A percentile compares a stretch with the other conserved stretches of the same genome.
phyloP scores from a whole-genome alignment of 2,888 invertebrate genomes.

The Alloscopus bannaensis region DNA sequence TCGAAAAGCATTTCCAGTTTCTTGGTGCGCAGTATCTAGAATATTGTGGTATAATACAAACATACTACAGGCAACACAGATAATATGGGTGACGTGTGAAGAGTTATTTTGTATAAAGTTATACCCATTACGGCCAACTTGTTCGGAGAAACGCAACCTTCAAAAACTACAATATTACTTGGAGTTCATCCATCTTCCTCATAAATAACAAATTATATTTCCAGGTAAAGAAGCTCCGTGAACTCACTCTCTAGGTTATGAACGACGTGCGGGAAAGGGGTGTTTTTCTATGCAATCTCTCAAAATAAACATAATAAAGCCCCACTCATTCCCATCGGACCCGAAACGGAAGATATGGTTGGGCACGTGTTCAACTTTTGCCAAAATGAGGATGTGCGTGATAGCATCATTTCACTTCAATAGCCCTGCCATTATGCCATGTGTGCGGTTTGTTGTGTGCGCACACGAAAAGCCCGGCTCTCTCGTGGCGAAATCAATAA shows the following conservation, averaged over 20 bases:
- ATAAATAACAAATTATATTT: conserved; percentile 25
- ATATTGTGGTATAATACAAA: too few relatives aligned
- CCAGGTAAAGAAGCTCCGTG: conserved; percentile 9
- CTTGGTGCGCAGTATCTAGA: not conserved
- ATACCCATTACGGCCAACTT: not conserved
- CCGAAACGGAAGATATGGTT: too few relatives aligned
- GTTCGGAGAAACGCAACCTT: conserved; percentile 13
- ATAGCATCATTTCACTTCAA: not conserved
- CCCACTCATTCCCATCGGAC: too few relatives aligned
- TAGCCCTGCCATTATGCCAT: not conserved
- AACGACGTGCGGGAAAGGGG: not conserved
- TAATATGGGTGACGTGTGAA: too few relatives aligned
- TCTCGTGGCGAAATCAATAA: conserved; percentile 22
- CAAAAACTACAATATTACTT: conserved; percentile 17
- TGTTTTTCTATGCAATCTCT: not conserved
- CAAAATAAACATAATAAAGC: too few relatives aligned
- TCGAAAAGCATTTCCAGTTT: not conserved
- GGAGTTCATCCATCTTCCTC: conserved; percentile 13
- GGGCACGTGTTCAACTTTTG: conserved; percentile 1
- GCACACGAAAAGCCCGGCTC: conserved; percentile 1
- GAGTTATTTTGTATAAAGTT: too few relatives aligned
- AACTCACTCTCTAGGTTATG: not conserved
- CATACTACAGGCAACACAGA: too few relatives aligned
- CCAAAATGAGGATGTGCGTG: conserved; percentile 20
- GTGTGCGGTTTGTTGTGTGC: too few relatives aligned